These are phyloP conservation scores for Terrapene triunguis DNA, from an alignment of 2,113 vertebrate species.

Conservation along the genomic window DNA sequence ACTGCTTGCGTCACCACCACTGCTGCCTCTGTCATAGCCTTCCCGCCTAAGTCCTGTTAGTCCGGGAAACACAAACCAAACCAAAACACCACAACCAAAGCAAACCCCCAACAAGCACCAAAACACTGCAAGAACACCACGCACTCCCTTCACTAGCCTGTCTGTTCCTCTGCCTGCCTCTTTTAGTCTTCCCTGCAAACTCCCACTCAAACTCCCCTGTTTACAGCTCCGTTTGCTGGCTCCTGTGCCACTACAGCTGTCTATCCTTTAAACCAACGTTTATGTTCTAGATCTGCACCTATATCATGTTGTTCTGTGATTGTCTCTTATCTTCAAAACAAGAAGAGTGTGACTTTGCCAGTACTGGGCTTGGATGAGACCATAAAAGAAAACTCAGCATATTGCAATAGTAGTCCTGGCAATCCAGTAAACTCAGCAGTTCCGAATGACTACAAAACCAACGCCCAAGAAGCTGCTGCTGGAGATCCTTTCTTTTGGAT, in stretches of 20 bases:
- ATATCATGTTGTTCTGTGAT: not conserved
- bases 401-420: not conserved
- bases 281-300: rapidly evolving
- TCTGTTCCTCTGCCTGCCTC: no score
- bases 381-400: not conserved
- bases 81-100: no score
- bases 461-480: not conserved
- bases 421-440: not conserved
- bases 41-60: no score
- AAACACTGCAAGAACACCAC: no score
- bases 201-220: no score
- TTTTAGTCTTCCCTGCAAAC: no score
- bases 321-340: not conserved
- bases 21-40: no score
- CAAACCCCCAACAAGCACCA: no score
- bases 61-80: no score
- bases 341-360: not conserved
- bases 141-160: no score
- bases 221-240: no score
- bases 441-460: not conserved
- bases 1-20: no score
- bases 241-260: not conserved
- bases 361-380: not conserved
- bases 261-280: not conserved
- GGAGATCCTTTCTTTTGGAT: not conserved